A percentile compares a stretch with the other conserved stretches of the same genome.
Evolutionary conservation across 2,888 invertebrate genomes (phyloP).

Genomic region (Perdita meconis): DNA sequence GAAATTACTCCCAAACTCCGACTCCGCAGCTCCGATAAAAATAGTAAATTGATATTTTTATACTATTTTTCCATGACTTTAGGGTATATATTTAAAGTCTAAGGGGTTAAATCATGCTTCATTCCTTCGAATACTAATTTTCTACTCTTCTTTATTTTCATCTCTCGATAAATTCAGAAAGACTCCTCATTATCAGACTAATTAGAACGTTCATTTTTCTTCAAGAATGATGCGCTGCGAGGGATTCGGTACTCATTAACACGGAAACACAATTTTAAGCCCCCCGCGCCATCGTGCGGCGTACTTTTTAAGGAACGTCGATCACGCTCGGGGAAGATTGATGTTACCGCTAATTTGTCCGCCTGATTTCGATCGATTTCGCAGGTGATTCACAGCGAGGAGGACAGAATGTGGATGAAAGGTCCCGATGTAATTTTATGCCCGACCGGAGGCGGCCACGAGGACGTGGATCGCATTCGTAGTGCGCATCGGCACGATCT

Average conservation of each 20-base stretch:
- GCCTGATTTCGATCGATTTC: slow-evolving; percentile 27
- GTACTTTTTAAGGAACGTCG: slow-evolving; percentile 3
- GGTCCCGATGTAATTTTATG: slow-evolving; percentile 68
- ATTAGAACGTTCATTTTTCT: neutral
- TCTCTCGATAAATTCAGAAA: too few relatives aligned
- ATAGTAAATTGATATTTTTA: too few relatives aligned
- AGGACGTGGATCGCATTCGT: slow-evolving; percentile 75
- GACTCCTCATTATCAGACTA: neutral
- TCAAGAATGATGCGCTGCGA: neutral
- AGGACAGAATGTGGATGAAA: slow-evolving; percentile 77
- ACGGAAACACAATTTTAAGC: neutral
- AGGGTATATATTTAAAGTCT: too few relatives aligned
- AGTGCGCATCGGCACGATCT: slow-evolving; percentile 74
- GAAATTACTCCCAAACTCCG: too few relatives aligned
- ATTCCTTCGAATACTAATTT: too few relatives aligned
- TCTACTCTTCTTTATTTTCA: too few relatives aligned
- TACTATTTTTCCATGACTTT: too few relatives aligned
- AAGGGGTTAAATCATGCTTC: too few relatives aligned
- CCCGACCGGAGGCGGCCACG: slow-evolving; percentile 75
- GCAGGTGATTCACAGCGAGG: slow-evolving; percentile 79
- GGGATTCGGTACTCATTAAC: neutral
- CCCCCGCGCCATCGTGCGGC: too few relatives aligned
- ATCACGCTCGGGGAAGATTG: neutral
- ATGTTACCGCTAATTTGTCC: slow-evolving; percentile 6
- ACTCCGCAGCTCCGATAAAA: too few relatives aligned